Conservation (phyloP, 2,797 vertebrate genomes). For the Cossypha dichroa region DNA sequence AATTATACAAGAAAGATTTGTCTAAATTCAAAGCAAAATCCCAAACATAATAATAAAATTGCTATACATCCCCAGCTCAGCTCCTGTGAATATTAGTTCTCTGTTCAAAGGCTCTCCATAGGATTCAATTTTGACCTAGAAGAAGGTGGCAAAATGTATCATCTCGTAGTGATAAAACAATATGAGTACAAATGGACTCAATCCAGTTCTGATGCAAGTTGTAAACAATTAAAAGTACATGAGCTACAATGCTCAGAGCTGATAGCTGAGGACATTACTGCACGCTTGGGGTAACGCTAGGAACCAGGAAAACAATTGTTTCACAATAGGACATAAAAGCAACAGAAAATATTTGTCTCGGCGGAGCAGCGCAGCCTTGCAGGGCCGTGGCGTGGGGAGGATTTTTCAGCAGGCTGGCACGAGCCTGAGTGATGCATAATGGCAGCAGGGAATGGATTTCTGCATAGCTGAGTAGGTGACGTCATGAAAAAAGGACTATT, state of each 20-base stretch:
- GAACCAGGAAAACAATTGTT: conserved; percentile 71
- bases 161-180: conserved; percentile 66
- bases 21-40: conserved; percentile 75
- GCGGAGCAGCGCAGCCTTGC: conserved; percentile 49
- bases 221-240: conserved; percentile 78
- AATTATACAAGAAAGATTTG: conserved; percentile 73
- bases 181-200: conserved; percentile 68
- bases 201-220: conserved; percentile 68
- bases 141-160: conserved; percentile 76
- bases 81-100: conserved; percentile 75
- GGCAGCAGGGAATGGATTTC: conserved; percentile 72
- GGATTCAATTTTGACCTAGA: conserved; percentile 74
- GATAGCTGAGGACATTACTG: conserved; percentile 66
- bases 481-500: conserved; percentile 77
- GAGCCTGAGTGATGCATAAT: conserved; percentile 74
- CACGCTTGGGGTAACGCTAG: conserved; percentile 70
- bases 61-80: conserved; percentile 69
- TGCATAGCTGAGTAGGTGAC: conserved; percentile 80
- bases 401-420: conserved; percentile 63
- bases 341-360: conserved; percentile 68
- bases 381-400: conserved; percentile 38
- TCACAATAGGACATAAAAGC: conserved; percentile 71
- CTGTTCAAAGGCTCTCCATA: conserved; percentile 70
- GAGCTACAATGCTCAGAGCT: conserved; percentile 69
- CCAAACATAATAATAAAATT: conserved; percentile 74